Conservation (phyloP, 2,888 invertebrate species). For the Phortica okadai region DNA sequence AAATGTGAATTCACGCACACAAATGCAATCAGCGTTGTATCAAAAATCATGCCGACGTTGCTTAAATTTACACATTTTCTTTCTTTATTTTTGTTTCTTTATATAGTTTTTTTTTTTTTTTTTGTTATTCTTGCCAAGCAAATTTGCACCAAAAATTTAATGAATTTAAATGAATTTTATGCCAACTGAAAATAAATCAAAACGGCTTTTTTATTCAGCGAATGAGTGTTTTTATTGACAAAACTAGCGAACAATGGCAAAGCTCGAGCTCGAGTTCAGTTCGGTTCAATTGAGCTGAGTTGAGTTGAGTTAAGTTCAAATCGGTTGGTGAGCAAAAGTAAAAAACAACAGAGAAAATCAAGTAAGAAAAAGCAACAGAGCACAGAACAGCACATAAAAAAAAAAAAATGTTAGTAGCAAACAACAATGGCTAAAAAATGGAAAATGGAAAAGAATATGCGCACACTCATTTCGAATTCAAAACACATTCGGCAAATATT, state of each 20-base stretch:
- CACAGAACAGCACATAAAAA: not conserved
- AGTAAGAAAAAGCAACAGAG: not conserved
- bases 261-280: not conserved
- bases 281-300: not conserved
- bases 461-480: constrained; percentile 64
- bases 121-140: not conserved
- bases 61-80: not conserved
- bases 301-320: not conserved
- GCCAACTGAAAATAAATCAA: constrained; percentile 3
- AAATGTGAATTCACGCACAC: not conserved
- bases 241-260: not conserved
- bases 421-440: not conserved
- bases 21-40: constrained; percentile 14
- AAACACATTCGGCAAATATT: constrained; percentile 68
- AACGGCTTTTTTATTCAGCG: not conserved
- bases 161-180: constrained; percentile 60
- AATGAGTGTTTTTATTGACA: not conserved
- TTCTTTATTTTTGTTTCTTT: not conserved
- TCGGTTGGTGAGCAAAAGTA: not conserved
- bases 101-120: not conserved
- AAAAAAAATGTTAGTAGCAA: not conserved
- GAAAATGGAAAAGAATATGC: constrained; percentile 4
- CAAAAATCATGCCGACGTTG: not conserved
- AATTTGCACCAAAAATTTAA: constrained; percentile 61
- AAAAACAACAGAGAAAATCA: not conserved